A percentile compares a stretch with the other conserved stretches of the same genome.
Evolutionary conservation across 2,888 invertebrate species (phyloP).

Genomic region (Drosophila mettleri): DNA sequence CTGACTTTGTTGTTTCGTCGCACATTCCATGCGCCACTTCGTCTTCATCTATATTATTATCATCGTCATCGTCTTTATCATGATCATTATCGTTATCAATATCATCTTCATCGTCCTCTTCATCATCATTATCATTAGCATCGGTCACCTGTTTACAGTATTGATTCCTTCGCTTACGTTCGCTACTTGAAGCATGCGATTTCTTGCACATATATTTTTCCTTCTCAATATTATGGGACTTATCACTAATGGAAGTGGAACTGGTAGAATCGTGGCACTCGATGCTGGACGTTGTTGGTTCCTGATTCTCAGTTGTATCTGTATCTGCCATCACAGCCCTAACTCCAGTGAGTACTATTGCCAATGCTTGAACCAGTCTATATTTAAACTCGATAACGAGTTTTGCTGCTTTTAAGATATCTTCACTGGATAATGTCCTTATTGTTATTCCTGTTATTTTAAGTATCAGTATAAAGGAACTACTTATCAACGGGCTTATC

Average conservation of each 20-base stretch:
- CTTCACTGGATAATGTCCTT: slow-evolving; percentile 20
- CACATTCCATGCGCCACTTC: background rate
- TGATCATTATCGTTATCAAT: slow-evolving; percentile 3
- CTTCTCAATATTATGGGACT: background rate
- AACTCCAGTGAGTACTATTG: background rate
- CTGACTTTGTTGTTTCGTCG: background rate
- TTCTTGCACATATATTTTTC: slow-evolving; percentile 32
- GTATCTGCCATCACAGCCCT: slow-evolving; percentile 53
- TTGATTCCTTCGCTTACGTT: slow-evolving; percentile 37
- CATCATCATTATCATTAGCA: background rate
- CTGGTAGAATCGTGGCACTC: slow-evolving; percentile 6
- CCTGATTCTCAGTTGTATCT: slow-evolving; percentile 29
- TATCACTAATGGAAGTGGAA: slow-evolving; percentile 3
- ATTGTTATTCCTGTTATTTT: slow-evolving; percentile 39
- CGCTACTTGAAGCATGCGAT: slow-evolving; percentile 8
- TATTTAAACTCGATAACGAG: background rate
- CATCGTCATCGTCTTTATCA: background rate
- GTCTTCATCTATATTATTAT: background rate
- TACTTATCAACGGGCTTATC: slow-evolving; percentile 56
- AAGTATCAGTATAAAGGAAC: slow-evolving; percentile 63
- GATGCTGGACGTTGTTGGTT: background rate
- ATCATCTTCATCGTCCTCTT: background rate
- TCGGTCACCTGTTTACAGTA: background rate
- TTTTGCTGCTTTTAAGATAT: slow-evolving; percentile 9
- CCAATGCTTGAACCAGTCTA: slow-evolving; percentile 5